Evolutionary conservation across 2,888 invertebrate genomes (phyloP).

Genomic region (Nycteola revayana): DNA sequence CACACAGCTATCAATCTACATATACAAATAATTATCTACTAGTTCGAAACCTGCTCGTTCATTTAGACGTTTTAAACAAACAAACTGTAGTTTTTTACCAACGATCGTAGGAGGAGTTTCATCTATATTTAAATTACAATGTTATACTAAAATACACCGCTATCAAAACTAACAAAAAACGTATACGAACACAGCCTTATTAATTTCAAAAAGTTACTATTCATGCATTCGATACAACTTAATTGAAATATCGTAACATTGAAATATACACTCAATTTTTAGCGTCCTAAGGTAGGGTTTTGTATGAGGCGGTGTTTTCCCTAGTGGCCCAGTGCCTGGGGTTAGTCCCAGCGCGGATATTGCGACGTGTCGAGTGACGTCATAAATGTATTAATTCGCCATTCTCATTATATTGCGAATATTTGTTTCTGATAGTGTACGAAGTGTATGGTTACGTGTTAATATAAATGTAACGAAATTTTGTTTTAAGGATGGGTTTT

Average conservation of each 20-base stretch:
- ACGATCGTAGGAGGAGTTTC: constrained; percentile 1
- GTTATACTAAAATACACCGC: constrained; percentile 6
- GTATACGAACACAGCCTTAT: constrained; percentile 14
- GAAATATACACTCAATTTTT: neutral
- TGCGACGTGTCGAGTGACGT: constrained; percentile 24
- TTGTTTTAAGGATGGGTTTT: too few relatives aligned
- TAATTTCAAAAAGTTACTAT: constrained; percentile 26
- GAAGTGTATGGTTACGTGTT: too few relatives aligned
- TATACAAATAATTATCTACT: too few relatives aligned
- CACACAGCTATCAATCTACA: too few relatives aligned
- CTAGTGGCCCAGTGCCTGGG: constrained; percentile 28
- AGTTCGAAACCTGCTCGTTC: too few relatives aligned
- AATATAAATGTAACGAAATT: too few relatives aligned
- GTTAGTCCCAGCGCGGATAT: constrained; percentile 41
- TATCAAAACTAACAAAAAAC: constrained; percentile 20
- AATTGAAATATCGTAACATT: constrained; percentile 13
- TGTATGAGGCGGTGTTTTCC: constrained; percentile 7
- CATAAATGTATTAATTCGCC: constrained; percentile 30
- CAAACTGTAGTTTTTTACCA: neutral
- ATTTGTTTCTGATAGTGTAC: constrained; percentile 30
- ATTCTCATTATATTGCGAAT: constrained; percentile 40
- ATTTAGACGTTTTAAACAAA: too few relatives aligned
- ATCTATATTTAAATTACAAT: constrained; percentile 27
- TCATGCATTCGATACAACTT: constrained; percentile 25
- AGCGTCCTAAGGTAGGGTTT: constrained; percentile 7